A percentile compares a stretch with the other conserved stretches of the same genome.
These are phyloP conservation scores for Hoplostethus atlanticus DNA, from an alignment of 2,797 vertebrate genomes.

Conservation along the genomic window DNA sequence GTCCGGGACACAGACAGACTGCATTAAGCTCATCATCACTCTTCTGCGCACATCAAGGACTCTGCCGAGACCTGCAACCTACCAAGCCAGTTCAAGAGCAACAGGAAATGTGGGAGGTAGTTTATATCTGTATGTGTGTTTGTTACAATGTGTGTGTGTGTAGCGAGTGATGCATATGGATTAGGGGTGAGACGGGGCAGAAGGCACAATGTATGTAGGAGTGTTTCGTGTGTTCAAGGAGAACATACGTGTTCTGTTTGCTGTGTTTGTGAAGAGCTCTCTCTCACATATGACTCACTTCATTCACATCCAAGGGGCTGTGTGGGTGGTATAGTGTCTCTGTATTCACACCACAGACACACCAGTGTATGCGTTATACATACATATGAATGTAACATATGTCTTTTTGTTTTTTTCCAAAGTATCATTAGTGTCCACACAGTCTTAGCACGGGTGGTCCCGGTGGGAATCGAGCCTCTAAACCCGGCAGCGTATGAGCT, in stretches of 20 bases:
- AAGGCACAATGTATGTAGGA: conserved; percentile 28
- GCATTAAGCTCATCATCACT: conserved; percentile 81
- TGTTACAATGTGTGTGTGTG: neutral
- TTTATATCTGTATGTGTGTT: conserved; percentile 11
- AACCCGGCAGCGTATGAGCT: neutral
- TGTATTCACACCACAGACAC: conserved; percentile 54
- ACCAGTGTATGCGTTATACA: conserved; percentile 52
- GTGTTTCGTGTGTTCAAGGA: conserved; percentile 37
- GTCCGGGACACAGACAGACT: conserved; percentile 78
- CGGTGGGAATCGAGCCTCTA: neutral
- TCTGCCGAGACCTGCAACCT: conserved; percentile 62
- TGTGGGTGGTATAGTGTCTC: conserved; percentile 62
- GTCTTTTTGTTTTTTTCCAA: conserved; percentile 24
- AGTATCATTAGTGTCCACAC: conserved; percentile 13
- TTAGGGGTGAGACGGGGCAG: conserved; percentile 6
- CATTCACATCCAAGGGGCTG: conserved; percentile 62
- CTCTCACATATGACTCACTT: conserved; percentile 66
- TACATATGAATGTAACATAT: conserved; percentile 58
- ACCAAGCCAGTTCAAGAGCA: conserved; percentile 59
- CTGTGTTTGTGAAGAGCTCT: conserved; percentile 36
- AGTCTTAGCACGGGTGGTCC: conserved; percentile 1
- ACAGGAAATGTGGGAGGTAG: conserved; percentile 49
- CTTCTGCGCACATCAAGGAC: conserved; percentile 77
- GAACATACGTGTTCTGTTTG: conserved; percentile 49
- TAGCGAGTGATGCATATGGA: neutral